A percentile compares a stretch with the other conserved stretches of the same genome.
Evolutionary conservation across 1,140 invertebrate genomes (phyloP).

Genomic region (Pseudachorutes palmiensis): DNA sequence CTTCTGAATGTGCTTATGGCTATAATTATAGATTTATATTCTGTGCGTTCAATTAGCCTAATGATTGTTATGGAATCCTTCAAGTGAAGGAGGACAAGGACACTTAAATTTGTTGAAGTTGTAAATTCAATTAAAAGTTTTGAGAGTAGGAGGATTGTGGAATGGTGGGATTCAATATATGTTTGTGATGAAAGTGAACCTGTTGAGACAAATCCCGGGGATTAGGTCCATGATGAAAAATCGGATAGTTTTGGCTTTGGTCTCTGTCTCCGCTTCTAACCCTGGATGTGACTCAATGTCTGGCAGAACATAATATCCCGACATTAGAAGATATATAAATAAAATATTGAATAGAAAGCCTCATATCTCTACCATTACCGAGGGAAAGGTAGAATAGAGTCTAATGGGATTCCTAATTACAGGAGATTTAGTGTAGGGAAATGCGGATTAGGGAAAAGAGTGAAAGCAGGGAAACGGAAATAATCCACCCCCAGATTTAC

Average conservation of each 20-base stretch:
- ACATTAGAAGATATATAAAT: conserved; percentile 5
- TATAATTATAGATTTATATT: no score
- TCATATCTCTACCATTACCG: conserved; percentile 4
- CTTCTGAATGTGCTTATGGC: no score
- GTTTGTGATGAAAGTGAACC: background rate
- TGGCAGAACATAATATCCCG: conserved; percentile 1
- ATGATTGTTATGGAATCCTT: no score
- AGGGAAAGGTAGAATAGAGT: conserved; percentile 10
- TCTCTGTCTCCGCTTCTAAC: background rate
- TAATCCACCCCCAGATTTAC: background rate
- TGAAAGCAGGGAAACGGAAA: conserved; percentile 1
- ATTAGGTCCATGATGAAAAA: background rate
- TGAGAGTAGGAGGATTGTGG: background rate
- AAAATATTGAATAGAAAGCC: conserved; percentile 6
- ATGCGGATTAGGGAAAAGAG: conserved; percentile 6
- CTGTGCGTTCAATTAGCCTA: no score
- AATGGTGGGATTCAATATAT: background rate
- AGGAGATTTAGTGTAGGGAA: background rate
- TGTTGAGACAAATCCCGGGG: background rate
- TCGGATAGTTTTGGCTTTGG: background rate
- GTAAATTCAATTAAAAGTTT: conserved; percentile 9
- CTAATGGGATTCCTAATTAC: conserved; percentile 12
- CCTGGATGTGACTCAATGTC: background rate
- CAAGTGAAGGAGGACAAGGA: background rate
- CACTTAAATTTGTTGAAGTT: background rate